Evolutionary conservation across 1,140 invertebrate genomes (phyloP).

Genomic region (Linepithema humile): DNA sequence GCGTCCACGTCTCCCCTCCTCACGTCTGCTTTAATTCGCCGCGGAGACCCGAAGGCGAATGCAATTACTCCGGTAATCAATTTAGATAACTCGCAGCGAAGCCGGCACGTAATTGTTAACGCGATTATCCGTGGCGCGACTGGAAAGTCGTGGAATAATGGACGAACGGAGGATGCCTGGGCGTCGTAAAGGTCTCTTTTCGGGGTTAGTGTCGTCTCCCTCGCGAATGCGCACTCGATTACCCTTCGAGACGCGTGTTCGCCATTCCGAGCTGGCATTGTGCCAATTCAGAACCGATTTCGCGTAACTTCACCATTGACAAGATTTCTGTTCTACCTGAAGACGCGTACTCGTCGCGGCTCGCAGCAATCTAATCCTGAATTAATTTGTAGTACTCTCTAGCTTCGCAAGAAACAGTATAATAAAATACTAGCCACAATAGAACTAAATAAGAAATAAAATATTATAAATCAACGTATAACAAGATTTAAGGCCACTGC

Average conservation of each 20-base stretch:
- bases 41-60: slow-evolving; percentile 66
- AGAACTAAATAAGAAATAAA: too few species aligned
- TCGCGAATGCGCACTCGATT: slow-evolving; percentile 5
- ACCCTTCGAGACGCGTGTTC: slow-evolving; percentile 27
- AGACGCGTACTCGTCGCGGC: background rate
- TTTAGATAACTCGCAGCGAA: slow-evolving; percentile 76
- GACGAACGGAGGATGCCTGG: slow-evolving; percentile 30
- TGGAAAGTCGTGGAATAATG: slow-evolving; percentile 62
- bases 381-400: background rate
- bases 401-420: too few species aligned
- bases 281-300: slow-evolving; percentile 26
- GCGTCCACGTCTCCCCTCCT: background rate
- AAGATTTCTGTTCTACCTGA: slow-evolving; percentile 21
- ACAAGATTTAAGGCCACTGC: too few species aligned
- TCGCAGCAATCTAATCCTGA: slow-evolving; percentile 1
- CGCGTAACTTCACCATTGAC: slow-evolving; percentile 4
- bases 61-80: slow-evolving; percentile 77
- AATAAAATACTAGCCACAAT: too few species aligned
- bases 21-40: slow-evolving; percentile 61
- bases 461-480: too few species aligned
- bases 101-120: slow-evolving; percentile 75
- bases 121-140: slow-evolving; percentile 65
- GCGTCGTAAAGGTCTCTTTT: slow-evolving; percentile 45
- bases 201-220: background rate
- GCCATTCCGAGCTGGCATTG: slow-evolving; percentile 5